Evolutionary conservation across 1,140 invertebrate genomes (phyloP).

Genomic region (Saccostrea glomerata): DNA sequence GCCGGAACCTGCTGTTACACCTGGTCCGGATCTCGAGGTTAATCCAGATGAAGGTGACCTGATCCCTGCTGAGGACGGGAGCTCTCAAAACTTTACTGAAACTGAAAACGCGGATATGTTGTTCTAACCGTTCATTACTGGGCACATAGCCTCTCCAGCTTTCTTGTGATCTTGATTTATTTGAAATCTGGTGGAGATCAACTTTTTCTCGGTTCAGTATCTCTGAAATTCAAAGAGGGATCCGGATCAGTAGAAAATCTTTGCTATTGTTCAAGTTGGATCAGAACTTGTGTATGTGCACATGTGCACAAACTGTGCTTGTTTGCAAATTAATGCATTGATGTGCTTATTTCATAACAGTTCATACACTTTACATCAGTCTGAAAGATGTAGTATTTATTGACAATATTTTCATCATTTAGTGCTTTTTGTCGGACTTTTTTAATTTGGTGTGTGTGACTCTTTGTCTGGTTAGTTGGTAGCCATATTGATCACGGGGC

Average conservation of each 20-base stretch:
- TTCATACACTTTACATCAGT: background rate
- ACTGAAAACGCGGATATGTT: slow-evolving; percentile 49
- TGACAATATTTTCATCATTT: background rate
- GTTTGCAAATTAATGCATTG: background rate
- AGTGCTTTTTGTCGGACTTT: background rate
- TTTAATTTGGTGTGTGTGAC: background rate
- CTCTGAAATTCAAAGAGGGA: background rate
- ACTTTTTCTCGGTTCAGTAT: background rate
- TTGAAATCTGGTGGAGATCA: background rate
- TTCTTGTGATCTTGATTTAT: background rate
- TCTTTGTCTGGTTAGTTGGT: background rate
- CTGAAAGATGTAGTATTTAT: background rate
- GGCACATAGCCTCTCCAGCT: background rate
- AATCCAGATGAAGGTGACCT: slow-evolving; percentile 41
- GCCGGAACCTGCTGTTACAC: slow-evolving; percentile 11
- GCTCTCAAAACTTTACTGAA: slow-evolving; percentile 35
- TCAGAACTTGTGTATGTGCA: background rate
- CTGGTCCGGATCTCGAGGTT: background rate
- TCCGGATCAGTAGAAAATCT: background rate
- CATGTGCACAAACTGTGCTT: slow-evolving; percentile 13
- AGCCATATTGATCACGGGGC: background rate
- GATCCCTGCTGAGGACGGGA: slow-evolving; percentile 47
- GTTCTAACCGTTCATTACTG: slow-evolving; percentile 32
- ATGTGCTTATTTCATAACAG: background rate
- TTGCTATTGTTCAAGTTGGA: background rate